A percentile compares a stretch with the other conserved stretches of the same genome.
These are phyloP conservation scores for Netelia inedita DNA, from an alignment of 2,888 invertebrate genomes.

Conservation along the genomic window DNA sequence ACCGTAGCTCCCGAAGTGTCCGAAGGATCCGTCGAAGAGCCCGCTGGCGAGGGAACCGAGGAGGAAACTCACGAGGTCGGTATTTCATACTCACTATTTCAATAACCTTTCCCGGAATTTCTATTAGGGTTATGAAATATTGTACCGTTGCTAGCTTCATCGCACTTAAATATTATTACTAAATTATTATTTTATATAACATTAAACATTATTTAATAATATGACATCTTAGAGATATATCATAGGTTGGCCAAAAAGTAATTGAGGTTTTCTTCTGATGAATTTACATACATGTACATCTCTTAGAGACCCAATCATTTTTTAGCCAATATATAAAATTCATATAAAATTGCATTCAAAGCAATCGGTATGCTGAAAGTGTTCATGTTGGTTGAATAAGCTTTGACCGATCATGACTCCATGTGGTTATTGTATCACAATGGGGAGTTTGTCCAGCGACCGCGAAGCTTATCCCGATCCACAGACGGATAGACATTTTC, in stretches of 20 bases:
- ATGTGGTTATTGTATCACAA: conserved; percentile 20
- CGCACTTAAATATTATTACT: background rate
- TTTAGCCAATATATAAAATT: background rate
- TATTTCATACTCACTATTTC: background rate
- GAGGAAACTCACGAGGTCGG: conserved; percentile 83
- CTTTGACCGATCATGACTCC: background rate
- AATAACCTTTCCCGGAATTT: background rate
- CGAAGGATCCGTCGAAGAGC: conserved; percentile 80
- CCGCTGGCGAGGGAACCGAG: conserved; percentile 83
- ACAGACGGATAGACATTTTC: conserved; percentile 49
- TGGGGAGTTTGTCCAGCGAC: conserved; percentile 12
- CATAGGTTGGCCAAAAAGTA: too few species aligned
- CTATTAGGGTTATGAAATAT: background rate
- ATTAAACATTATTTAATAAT: too few species aligned
- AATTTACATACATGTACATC: too few species aligned
- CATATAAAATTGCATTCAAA: background rate
- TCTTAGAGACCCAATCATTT: too few species aligned
- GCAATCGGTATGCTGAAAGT: too few species aligned
- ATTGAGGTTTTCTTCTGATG: too few species aligned
- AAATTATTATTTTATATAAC: background rate
- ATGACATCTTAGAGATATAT: too few species aligned
- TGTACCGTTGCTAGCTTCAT: background rate
- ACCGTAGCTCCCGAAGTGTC: conserved; percentile 82
- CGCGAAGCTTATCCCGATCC: conserved; percentile 36
- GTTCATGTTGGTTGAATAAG: background rate